Evolutionary conservation across 2,797 vertebrate genomes (phyloP), one percentile per base, ranked within the genome.

Genomic region (Hylomyscus alleni): DNA sequence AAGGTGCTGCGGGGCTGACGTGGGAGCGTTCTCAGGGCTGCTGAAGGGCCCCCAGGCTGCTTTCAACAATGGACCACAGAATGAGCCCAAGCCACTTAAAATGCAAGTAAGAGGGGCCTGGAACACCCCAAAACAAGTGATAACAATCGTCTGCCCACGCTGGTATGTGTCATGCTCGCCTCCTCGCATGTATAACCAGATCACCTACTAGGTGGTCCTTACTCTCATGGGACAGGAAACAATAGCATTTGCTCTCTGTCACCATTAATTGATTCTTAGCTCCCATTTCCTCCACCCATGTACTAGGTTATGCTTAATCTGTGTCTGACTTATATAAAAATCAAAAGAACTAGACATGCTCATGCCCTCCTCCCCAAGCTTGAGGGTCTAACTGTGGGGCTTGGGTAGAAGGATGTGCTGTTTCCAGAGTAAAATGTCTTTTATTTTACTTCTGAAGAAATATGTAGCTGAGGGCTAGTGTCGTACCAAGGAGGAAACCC

Each of bases 381-480:
- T 60, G 88, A 72, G 37, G 58, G 13, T 84, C 67, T 88, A 81
- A 72, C 50, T 26, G 0, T 37, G 17, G 2, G n/a, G 14, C 52
- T 60, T 15, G 3, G 2, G 24, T 0, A 69, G 31, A 83, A 31
- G 4, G 31, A 34, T 40, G 17, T 58, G 10, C 52, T 3, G 34
- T 92, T 94, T 75, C 80, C n/a, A 65, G 40, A 82, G 26, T 15
- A 89, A 76, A 78, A 60, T 69, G 19, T 81, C 60, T 93, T 62
- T 65, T 72, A 13, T 94, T 92, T 72, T n/a, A 58, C 12, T 81
- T 88, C 72, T 60, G 52, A 95, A 80, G 77, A 67, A 17, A 89
- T 8, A 65, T 0, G 31, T 19, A 84, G 15, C 54, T 67, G 14
- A 85, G 11, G 1, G 22, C 81, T 1, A 78, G 19, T 22, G 4